Conservation (phyloP, 2,797 vertebrate species). For the Todus mexicanus region DNA sequence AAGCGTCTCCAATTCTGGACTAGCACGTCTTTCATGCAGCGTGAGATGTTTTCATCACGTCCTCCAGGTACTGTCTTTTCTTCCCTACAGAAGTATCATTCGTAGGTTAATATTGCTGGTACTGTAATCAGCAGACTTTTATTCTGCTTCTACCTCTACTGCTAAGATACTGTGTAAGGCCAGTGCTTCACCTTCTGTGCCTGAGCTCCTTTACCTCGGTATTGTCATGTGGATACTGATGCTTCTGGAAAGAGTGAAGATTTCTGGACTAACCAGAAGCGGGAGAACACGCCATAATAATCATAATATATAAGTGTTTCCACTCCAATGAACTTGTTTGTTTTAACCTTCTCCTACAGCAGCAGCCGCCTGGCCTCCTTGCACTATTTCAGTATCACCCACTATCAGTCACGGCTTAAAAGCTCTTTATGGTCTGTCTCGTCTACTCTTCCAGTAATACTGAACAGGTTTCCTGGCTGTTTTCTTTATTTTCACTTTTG, state of each 20-base stretch:
- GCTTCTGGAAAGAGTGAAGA: neutral
- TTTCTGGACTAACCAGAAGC: neutral
- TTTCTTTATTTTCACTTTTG: neutral
- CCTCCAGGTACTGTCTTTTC: neutral
- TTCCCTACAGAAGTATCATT: neutral
- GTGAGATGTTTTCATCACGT: neutral
- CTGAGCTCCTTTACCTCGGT: neutral
- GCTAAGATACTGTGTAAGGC: neutral
- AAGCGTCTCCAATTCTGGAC: neutral
- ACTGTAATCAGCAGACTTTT: neutral
- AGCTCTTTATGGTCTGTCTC: neutral
- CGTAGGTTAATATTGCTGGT: neutral
- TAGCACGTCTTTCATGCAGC: neutral
- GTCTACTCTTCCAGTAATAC: neutral
- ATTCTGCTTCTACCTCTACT: neutral
- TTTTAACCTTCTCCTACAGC: neutral
- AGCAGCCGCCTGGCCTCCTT: neutral
- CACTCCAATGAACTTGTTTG: neutral
- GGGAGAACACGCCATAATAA: neutral
- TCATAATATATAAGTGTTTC: neutral
- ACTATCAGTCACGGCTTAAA: neutral
- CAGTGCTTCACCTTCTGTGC: neutral
- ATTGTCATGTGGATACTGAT: neutral
- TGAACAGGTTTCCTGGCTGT: neutral
- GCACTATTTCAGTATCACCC: neutral